Evolutionary conservation across 2,113 vertebrate genomes (phyloP).

Genomic region (Prochilodus magdalenae): DNA sequence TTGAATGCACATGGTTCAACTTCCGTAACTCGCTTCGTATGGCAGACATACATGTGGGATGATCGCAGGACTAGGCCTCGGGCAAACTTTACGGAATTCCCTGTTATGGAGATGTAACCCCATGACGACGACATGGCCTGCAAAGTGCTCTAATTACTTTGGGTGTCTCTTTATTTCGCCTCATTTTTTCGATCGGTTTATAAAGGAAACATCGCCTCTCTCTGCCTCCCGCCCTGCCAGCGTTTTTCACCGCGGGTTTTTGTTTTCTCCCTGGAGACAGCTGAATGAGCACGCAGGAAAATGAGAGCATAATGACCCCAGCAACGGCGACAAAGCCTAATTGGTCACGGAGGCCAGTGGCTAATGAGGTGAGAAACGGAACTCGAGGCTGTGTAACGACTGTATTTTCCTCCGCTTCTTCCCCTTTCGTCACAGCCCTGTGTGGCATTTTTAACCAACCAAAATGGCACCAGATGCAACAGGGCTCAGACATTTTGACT

Average conservation of each 20-base stretch:
- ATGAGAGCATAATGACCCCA: slow-evolving; percentile 97
- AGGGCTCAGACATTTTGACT: slow-evolving; percentile 93
- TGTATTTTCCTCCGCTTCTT: slow-evolving; percentile 95
- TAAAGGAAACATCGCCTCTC: slow-evolving; percentile 67
- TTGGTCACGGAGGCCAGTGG: slow-evolving; percentile 97
- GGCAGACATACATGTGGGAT: background rate
- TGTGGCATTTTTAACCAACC: slow-evolving; percentile 95
- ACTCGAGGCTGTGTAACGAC: slow-evolving; percentile 95
- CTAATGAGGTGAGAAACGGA: slow-evolving; percentile 97
- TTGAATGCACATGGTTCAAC: background rate
- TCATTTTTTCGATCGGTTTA: slow-evolving; percentile 56
- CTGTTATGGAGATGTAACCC: slow-evolving; percentile 35
- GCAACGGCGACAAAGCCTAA: slow-evolving; percentile 95
- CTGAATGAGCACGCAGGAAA: slow-evolving; percentile 98
- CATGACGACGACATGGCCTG: slow-evolving; percentile 24
- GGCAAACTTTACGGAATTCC: background rate
- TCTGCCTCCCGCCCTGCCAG: slow-evolving; percentile 74
- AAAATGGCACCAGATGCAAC: slow-evolving; percentile 97
- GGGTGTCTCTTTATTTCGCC: slow-evolving; percentile 36
- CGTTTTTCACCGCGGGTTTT: slow-evolving; percentile 80
- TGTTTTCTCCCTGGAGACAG: slow-evolving; percentile 86
- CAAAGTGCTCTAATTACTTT: slow-evolving; percentile 45
- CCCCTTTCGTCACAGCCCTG: slow-evolving; percentile 97
- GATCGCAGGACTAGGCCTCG: background rate
- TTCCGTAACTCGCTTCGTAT: too few species aligned